Evolutionary conservation across 2,113 vertebrate genomes (phyloP).

Genomic region (Aegithalos caudatus): DNA sequence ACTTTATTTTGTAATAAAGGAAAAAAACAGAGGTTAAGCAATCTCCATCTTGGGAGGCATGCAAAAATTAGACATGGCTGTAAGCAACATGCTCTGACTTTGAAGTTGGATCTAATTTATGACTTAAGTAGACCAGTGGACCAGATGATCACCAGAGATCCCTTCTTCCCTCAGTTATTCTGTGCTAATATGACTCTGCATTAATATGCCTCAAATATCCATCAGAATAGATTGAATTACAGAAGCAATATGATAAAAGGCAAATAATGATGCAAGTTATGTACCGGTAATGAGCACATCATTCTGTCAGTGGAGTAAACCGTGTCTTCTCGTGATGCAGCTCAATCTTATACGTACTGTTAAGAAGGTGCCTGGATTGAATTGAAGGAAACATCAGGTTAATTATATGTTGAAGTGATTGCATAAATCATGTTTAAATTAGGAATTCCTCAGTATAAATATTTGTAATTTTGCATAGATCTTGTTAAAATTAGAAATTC

Average conservation of each 20-base stretch:
- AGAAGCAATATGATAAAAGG: not conserved
- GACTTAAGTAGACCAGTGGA: not conserved
- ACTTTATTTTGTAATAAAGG: not conserved
- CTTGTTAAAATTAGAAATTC: not conserved
- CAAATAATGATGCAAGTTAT: not conserved
- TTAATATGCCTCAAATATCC: not conserved
- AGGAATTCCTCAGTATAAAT: not conserved
- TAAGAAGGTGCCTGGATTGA: not conserved
- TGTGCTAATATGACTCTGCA: not conserved
- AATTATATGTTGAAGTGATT: not conserved
- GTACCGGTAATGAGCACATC: not conserved
- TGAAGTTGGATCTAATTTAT: not conserved
- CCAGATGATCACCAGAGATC: not conserved
- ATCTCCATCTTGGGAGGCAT: not conserved
- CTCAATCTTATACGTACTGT: not conserved
- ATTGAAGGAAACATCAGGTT: not conserved
- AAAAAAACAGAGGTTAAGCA: not conserved
- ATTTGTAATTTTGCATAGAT: not conserved
- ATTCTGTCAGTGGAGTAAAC: not conserved
- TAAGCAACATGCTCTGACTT: not conserved
- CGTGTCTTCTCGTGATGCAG: not conserved
- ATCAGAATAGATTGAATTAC: not conserved
- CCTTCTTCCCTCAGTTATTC: not conserved
- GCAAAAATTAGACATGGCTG: not conserved
- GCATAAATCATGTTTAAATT: not conserved